Evolutionary conservation across 2,888 invertebrate genomes (phyloP), one percentile per base, ranked within the genome.

Genomic region (Formica aserva): DNA sequence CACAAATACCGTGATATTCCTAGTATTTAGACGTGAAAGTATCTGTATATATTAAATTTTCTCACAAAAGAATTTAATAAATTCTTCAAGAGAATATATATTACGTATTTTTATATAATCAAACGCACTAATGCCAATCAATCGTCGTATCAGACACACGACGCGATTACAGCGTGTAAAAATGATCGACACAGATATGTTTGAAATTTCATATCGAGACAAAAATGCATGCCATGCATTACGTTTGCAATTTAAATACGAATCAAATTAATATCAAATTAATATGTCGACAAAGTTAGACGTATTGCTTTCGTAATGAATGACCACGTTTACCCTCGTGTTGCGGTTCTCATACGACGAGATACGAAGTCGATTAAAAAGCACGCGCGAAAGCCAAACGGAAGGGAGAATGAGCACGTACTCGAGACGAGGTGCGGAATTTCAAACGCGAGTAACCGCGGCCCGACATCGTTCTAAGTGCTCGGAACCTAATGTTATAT

Each of bases 401-500:
- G 92, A 92, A 91, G 90, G 85, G 83, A 84, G 90, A 87, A 91
- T 83, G 91, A 90, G 90, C 91, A 91, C 91, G 91, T 91, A 90
- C 89, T 89, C 87, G 86, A 75, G 77, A 88, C 91, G 89, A 88
- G 91, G 84, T 65, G 52, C 87, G 90, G 92, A 91, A 93, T 93
- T 92, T 91, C 90, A 93, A 90, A 90, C 87, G 86, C 88, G 85
- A 83, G 82, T 45, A 81, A 63, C 69, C 83, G 66, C 67, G 80
- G 13, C 80, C 82, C 86, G 29, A 89, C 91, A 92, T 91, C 91
- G 92, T 92, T 93, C 91, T 85, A 81, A 86, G 76, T 84, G 81
- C 82, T 72, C 71, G 81, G n/a, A 65, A 83, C 87, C 89, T 89
- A 90, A 92, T 82, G 89, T 90, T 89, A 32, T n/a, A 87, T 89